phyloP scores from a whole-genome alignment of 1,140 invertebrate genomes.

The Bathynomus jamesi region DNA sequence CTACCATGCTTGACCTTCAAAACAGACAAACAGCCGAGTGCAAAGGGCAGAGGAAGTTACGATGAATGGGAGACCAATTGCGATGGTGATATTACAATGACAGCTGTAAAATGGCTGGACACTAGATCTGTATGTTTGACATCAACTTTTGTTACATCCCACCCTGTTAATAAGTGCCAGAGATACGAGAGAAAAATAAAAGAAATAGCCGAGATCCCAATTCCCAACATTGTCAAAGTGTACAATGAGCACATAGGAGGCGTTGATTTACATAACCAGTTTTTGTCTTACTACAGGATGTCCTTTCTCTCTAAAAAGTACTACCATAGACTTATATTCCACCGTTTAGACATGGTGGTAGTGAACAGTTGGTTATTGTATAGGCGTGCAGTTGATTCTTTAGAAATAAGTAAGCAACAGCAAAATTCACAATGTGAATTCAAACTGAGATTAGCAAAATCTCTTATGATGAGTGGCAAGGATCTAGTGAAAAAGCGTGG shows the following conservation, averaged over 20 bases:
- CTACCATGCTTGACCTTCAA: constrained; percentile 17
- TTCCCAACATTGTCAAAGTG: constrained; percentile 28
- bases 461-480: constrained; percentile 5
- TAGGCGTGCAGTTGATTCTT: constrained; percentile 8
- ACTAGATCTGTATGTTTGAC: constrained; percentile 10
- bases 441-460: constrained; percentile 10
- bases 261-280: constrained; percentile 39
- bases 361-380: constrained; percentile 38
- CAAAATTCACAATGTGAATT: constrained; percentile 10
- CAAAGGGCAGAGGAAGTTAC: constrained; percentile 12
- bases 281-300: constrained; percentile 35
- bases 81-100: constrained; percentile 8
- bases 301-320: constrained; percentile 35
- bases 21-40: constrained; percentile 8
- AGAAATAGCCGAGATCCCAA: constrained; percentile 2
- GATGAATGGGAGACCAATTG: constrained; percentile 14
- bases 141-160: constrained; percentile 13
- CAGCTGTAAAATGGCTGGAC: constrained; percentile 23
- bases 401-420: constrained; percentile 3
- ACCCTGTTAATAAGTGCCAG: constrained; percentile 6
- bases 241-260: constrained; percentile 40
- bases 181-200: constrained; percentile 14
- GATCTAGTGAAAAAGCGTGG: constrained; percentile 6
- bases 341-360: constrained; percentile 38
- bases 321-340: constrained; percentile 37